Percentiles rank a stretch among this genome's conserved stretches.
phyloP scores from a whole-genome alignment of 2,113 vertebrate genomes.

The Callopanchax toddi region DNA sequence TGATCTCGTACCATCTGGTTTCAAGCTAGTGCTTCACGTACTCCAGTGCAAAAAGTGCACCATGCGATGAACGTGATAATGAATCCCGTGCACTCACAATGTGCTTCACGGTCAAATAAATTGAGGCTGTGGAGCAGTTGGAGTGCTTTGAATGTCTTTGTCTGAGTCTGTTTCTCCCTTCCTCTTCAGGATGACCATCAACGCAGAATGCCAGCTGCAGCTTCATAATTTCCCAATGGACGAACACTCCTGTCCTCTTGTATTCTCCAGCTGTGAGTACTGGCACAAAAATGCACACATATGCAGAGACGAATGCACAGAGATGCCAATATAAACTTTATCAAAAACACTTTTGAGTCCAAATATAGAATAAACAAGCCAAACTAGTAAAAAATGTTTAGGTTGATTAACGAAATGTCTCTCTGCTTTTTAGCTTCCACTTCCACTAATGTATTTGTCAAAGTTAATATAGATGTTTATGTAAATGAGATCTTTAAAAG shows the following conservation, averaged over 20 bases:
- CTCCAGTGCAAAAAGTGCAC: slow-evolving; percentile 14
- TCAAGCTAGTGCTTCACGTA: slow-evolving; percentile 9
- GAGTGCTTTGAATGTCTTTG: not conserved
- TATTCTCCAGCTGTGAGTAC: slow-evolving; percentile 98
- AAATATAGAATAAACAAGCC: no score
- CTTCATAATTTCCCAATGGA: slow-evolving; percentile 99
- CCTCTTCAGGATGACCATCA: slow-evolving; percentile 90
- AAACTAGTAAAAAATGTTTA: no score
- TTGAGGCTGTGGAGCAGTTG: not conserved
- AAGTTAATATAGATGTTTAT: no score
- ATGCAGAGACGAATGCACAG: not conserved
- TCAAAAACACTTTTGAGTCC: no score
- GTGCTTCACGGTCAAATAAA: slow-evolving; percentile 14
- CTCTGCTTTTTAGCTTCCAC: no score
- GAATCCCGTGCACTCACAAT: slow-evolving; percentile 10
- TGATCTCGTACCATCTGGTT: slow-evolving; percentile 52
- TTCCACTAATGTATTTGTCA: no score
- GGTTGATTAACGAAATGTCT: no score
- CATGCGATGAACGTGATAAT: slow-evolving; percentile 7
- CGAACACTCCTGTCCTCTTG: slow-evolving; percentile 94
- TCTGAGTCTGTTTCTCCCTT: slow-evolving; percentile 32
- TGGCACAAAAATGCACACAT: slow-evolving; percentile 6
- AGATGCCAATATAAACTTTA: not conserved
- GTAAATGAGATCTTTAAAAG: no score
- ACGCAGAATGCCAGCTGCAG: slow-evolving; percentile 95